Evolutionary conservation across 2,113 vertebrate species (phyloP), one percentile per base, ranked within the genome.

Genomic region (Ceuthmochares aereus): DNA sequence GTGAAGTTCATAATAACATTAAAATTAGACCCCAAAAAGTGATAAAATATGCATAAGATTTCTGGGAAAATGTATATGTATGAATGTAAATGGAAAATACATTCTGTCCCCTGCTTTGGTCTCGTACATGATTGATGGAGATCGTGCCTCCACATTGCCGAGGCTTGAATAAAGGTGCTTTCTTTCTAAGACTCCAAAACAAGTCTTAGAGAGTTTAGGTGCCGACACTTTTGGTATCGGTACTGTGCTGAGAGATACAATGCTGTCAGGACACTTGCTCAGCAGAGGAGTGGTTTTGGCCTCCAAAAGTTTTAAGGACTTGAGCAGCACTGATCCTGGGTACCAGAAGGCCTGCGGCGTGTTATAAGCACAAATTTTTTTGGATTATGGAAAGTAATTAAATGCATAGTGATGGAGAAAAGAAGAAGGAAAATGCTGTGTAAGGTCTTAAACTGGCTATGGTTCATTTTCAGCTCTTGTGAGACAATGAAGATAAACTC

Each of bases 271-370:
- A 59, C 72, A 51, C 37, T 36, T 47, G 4, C 6, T 86, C 13
- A 43, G 6, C 5, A 13, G 8, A 26, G 15, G 12, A 5, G 8
- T 5, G 20, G 68, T 79, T 84, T 15, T 25, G 34, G 7, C 40
- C 6, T 60, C 32, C 10, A 15, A 54, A 67, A 84, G 8, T n/a
- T 22, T 34, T 8, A 29, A 45, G 34, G 32, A n/a, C 27, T 7
- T 30, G 21, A 43, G 20, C 49, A 12, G 43, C 29, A 1, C 6
- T 6, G 23, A 54, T 32, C 20, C 15, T 55, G 0, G 1, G 11
- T 37, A 23, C 36, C 18, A 23, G 27, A 49, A 21, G 22, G 4
- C 29, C 25, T 36, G 26, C 23, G 60, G 25, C n/a, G 42, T 15
- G 1, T 19, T 68, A 6, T 0, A 32, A 10, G 4, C 47, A 55